Conservation (phyloP, 2,888 invertebrate genomes). For the Taenaris catops region DNA sequence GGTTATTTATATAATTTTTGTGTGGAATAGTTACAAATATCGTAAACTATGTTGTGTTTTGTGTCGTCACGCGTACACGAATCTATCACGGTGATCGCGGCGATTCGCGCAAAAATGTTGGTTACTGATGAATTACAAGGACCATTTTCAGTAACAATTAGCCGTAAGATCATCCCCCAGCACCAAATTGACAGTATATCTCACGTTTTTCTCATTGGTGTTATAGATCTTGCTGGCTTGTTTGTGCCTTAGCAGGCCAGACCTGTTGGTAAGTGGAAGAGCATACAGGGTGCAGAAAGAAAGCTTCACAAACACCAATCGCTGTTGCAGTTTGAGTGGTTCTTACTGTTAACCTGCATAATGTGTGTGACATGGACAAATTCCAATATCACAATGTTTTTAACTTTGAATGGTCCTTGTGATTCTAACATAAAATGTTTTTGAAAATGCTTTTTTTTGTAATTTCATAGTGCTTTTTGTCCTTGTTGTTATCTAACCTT, state of each 20-base stretch:
- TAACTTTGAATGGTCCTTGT: slow-evolving; percentile 78
- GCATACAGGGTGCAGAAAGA: slow-evolving; percentile 49
- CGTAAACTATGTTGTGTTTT: slow-evolving; percentile 45
- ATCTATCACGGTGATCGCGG: slow-evolving; percentile 45
- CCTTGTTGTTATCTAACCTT: slow-evolving; percentile 32
- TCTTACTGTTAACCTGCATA: slow-evolving; percentile 68
- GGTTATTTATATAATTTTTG: slow-evolving; percentile 68
- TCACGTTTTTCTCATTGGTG: slow-evolving; percentile 77
- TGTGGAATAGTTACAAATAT: slow-evolving; percentile 40
- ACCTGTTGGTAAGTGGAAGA: slow-evolving; percentile 84
- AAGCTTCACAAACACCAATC: slow-evolving; percentile 63
- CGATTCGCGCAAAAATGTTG: slow-evolving; percentile 72
- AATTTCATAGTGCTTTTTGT: slow-evolving; percentile 33
- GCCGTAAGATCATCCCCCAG: slow-evolving; percentile 60
- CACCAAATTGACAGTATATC: slow-evolving; percentile 68
- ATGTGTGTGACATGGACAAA: slow-evolving; percentile 73
- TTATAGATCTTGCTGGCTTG: slow-evolving; percentile 88
- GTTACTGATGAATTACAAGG: slow-evolving; percentile 74
- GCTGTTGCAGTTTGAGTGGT: slow-evolving; percentile 67
- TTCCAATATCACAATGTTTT: slow-evolving; percentile 37
- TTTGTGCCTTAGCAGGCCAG: slow-evolving; percentile 87
- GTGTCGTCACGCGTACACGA: slow-evolving; percentile 43
- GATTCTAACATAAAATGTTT: slow-evolving; percentile 72
- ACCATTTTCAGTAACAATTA: slow-evolving; percentile 64
- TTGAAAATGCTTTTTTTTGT: slow-evolving; percentile 23